A percentile compares a stretch with the other conserved stretches of the same genome.
phyloP scores from a whole-genome alignment of 2,888 invertebrate genomes.

The Cephus nigrinus region DNA sequence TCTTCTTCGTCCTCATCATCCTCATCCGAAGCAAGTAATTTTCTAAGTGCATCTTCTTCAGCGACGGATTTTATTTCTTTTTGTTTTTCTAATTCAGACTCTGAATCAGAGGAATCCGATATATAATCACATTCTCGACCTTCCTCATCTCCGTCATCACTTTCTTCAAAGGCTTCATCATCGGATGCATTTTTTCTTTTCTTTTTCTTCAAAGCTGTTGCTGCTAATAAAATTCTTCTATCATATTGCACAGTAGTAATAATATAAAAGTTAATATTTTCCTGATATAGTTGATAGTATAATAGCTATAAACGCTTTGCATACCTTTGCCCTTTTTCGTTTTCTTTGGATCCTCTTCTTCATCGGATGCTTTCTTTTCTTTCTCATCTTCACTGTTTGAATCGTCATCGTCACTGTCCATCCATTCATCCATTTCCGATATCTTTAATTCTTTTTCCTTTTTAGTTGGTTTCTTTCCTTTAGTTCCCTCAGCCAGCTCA shows the following conservation, averaged over 20 bases:
- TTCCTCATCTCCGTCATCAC: constrained; percentile 97
- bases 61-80: constrained; percentile 90
- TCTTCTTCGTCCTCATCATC: constrained; percentile 88
- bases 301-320: not conserved
- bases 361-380: constrained; percentile 72
- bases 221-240: constrained; percentile 10
- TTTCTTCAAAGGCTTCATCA: constrained; percentile 93
- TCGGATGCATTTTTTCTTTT: constrained; percentile 87
- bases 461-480: constrained; percentile 54
- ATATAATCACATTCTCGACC: constrained; percentile 95
- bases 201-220: constrained; percentile 68
- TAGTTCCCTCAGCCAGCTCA: constrained; percentile 72
- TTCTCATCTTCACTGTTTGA: constrained; percentile 78
- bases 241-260: not conserved
- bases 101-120: constrained; percentile 86
- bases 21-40: constrained; percentile 88
- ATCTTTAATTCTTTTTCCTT: constrained; percentile 80
- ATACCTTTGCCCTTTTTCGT: constrained; percentile 75
- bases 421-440: constrained; percentile 96
- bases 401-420: constrained; percentile 80
- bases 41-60: constrained; percentile 88
- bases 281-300: not conserved
- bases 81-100: constrained; percentile 74
- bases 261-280: not conserved
- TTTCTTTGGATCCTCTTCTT: constrained; percentile 71